A percentile compares a stretch with the other conserved stretches of the same genome.
Conservation (phyloP, 2,888 invertebrate genomes). For the Muschampia plurimacula region DNA sequence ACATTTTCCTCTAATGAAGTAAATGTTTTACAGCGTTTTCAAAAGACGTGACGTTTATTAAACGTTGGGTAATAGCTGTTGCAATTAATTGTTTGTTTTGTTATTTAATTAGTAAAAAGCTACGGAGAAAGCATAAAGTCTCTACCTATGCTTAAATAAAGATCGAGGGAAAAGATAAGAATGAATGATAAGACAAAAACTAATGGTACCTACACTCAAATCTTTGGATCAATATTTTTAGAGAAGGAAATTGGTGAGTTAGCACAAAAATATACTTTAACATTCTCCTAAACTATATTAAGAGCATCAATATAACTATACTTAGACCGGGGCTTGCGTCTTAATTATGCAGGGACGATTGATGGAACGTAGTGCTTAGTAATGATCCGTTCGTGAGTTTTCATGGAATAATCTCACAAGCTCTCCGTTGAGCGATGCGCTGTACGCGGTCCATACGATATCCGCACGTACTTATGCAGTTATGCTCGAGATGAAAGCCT, state of each 20-base stretch:
- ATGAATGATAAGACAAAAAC: background rate
- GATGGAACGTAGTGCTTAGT: conserved; percentile 66
- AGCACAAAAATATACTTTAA: conserved; percentile 6
- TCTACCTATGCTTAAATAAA: background rate
- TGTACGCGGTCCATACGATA: conserved; percentile 48
- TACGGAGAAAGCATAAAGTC: background rate
- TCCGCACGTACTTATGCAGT: conserved; percentile 47
- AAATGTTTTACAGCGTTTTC: conserved; percentile 36
- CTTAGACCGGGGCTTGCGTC: conserved; percentile 50
- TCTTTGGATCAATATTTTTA: background rate
- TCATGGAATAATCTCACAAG: conserved; percentile 63
- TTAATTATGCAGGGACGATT: conserved; percentile 73
- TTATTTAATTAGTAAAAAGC: conserved; percentile 11
- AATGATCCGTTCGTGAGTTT: conserved; percentile 71
- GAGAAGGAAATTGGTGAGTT: conserved; percentile 1
- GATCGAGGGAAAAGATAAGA: background rate
- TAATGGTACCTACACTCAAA: background rate
- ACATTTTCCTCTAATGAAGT: conserved; percentile 37
- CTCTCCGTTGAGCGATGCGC: conserved; percentile 53
- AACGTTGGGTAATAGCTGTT: conserved; percentile 21
- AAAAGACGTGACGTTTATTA: conserved; percentile 35
- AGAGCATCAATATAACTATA: conserved; percentile 16
- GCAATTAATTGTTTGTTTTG: too few relatives aligned
- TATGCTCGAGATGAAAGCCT: conserved; percentile 44
- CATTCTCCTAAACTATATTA: background rate